Evolutionary conservation across 2,797 vertebrate species (phyloP).

Genomic region (Chelmon rostratus): DNA sequence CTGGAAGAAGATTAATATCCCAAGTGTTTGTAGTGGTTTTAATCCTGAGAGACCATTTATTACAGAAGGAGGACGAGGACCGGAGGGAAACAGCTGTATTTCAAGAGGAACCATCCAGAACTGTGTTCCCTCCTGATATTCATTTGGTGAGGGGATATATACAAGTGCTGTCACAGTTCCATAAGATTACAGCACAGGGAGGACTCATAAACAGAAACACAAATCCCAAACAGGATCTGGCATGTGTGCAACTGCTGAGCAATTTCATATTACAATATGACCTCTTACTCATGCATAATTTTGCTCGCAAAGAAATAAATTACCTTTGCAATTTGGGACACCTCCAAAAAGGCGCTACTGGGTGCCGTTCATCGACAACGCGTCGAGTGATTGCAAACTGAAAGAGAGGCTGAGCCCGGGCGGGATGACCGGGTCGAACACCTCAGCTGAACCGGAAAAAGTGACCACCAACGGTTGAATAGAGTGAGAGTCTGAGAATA

Average conservation of each 20-base stretch:
- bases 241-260: conserved; percentile 59
- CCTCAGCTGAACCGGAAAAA: conserved; percentile 72
- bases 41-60: conserved; percentile 71
- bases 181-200: conserved; percentile 58
- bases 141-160: conserved; percentile 60
- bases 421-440: conserved; percentile 54
- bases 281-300: conserved; percentile 68
- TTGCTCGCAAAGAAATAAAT: conserved; percentile 69
- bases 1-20: conserved; percentile 72
- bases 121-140: conserved; percentile 58
- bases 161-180: conserved; percentile 52
- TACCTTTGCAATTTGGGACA: conserved; percentile 76
- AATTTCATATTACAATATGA: conserved; percentile 69
- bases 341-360: conserved; percentile 57
- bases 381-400: conserved; percentile 24
- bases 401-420: conserved; percentile 52
- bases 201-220: conserved; percentile 63
- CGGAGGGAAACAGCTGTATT: conserved; percentile 73
- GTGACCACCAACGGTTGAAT: conserved; percentile 63
- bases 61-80: conserved; percentile 61
- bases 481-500: conserved; percentile 48
- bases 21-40: conserved; percentile 77
- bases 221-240: conserved; percentile 62
- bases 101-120: conserved; percentile 75
- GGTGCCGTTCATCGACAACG: conserved; percentile 46